Conservation (phyloP, 2,113 vertebrate genomes). For the Hemibagrus wyckioides region DNA sequence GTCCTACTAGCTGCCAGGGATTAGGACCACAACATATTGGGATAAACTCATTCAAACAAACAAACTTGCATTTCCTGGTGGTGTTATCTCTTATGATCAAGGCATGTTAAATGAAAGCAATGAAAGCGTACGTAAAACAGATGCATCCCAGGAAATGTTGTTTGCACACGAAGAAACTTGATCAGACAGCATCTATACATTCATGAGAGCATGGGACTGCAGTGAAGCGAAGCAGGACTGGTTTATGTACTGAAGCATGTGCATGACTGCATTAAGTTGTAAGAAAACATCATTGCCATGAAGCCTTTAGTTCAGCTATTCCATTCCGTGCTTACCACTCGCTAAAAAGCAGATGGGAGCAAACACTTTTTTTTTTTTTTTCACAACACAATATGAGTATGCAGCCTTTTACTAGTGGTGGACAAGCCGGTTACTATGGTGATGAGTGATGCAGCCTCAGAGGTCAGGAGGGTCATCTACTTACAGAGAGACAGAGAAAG, state of each 20-base stretch:
- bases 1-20: not conserved
- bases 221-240: not conserved
- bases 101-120: not conserved
- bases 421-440: conserved; percentile 45
- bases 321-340: not conserved
- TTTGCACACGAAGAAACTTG: not conserved
- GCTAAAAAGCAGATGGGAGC: conserved; percentile 12
- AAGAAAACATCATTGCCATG: no score
- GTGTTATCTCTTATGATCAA: not conserved
- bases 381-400: conserved; percentile 26
- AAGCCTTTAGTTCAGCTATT: not conserved
- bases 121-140: not conserved
- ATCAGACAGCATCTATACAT: not conserved
- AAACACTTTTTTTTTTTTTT: conserved; percentile 1
- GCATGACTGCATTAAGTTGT: not conserved
- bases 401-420: conserved; percentile 21
- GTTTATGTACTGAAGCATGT: not conserved
- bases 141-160: not conserved
- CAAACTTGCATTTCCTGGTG: conserved; percentile 4
- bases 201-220: not conserved
- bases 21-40: not conserved
- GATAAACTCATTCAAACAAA: not conserved
- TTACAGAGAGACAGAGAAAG: conserved; percentile 46
- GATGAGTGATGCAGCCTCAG: conserved; percentile 35
- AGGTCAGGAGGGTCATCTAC: conserved; percentile 43